phyloP scores from a whole-genome alignment of 1,140 invertebrate species.

The Caenorhabditis latens region DNA sequence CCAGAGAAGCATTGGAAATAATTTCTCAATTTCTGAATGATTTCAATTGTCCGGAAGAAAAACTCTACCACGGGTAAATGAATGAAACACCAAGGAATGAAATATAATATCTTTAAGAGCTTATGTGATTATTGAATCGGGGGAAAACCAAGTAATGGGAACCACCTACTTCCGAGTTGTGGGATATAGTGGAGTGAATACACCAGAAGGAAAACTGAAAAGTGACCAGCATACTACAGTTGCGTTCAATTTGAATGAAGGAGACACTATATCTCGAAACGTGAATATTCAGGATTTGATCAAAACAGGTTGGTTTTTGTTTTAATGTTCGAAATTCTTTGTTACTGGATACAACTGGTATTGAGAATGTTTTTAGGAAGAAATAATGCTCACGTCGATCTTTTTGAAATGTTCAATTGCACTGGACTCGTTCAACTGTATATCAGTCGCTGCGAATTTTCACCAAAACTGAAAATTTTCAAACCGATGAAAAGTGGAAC shows the following conservation, averaged over 20 bases:
- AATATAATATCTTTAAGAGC: not conserved
- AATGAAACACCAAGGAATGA: too few species aligned
- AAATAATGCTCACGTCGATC: not conserved
- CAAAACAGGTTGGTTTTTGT: not conserved
- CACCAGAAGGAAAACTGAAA: conserved; percentile 1
- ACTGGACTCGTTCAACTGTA: not conserved
- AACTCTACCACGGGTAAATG: not conserved
- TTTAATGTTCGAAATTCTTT: too few species aligned
- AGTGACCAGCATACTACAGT: not conserved
- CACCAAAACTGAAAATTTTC: conserved; percentile 13
- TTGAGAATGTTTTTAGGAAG: too few species aligned
- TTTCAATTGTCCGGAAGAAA: not conserved
- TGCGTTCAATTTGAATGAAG: not conserved
- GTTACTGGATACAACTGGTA: too few species aligned
- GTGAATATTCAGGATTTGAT: not conserved
- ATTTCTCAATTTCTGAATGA: not conserved
- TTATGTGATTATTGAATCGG: not conserved
- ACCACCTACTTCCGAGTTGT: not conserved
- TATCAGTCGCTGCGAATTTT: not conserved
- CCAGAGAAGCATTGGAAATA: not conserved
- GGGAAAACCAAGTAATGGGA: not conserved
- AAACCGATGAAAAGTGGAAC: not conserved
- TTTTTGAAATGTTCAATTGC: not conserved
- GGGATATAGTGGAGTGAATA: not conserved
- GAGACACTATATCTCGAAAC: not conserved